These are phyloP conservation scores for Hedychridium roseum DNA, from an alignment of 2,888 invertebrate genomes.

Conservation along the genomic window DNA sequence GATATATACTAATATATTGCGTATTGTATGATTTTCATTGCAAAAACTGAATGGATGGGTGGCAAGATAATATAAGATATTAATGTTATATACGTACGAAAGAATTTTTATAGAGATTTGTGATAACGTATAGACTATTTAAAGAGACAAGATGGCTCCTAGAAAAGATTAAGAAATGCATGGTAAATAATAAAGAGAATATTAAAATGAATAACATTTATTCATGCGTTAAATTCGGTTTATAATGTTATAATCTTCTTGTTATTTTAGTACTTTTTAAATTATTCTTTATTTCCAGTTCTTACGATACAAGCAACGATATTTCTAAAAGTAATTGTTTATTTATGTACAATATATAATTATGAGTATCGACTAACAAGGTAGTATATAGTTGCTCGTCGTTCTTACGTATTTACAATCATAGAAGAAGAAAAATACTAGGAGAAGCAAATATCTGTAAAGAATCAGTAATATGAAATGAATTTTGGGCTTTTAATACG, in stretches of 20 bases:
- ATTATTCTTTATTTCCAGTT: constrained; percentile 22
- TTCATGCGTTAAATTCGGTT: constrained; percentile 36
- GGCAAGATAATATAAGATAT: no score
- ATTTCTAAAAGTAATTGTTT: constrained; percentile 25
- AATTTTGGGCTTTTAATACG: no score
- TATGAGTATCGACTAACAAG: constrained; percentile 29
- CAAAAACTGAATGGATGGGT: no score
- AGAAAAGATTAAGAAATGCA: no score
- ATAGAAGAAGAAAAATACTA: constrained; percentile 18
- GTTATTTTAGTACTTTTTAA: constrained; percentile 28
- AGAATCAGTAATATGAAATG: no score
- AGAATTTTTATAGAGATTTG: no score
- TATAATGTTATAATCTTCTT: constrained; percentile 25
- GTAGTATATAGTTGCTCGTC: constrained; percentile 24
- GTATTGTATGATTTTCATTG: no score
- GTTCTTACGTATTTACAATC: constrained; percentile 43
- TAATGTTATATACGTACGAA: no score
- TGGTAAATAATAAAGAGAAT: no score
- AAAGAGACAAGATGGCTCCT: no score
- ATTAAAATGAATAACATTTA: constrained; percentile 35
- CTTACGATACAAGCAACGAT: constrained; percentile 31
- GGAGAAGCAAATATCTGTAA: constrained; percentile 30
- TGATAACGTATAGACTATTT: no score
- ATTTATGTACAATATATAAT: constrained; percentile 40
- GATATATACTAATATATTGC: no score